phyloP scores from a whole-genome alignment of 2,113 vertebrate species.

The Psilopogon haemacephalus region DNA sequence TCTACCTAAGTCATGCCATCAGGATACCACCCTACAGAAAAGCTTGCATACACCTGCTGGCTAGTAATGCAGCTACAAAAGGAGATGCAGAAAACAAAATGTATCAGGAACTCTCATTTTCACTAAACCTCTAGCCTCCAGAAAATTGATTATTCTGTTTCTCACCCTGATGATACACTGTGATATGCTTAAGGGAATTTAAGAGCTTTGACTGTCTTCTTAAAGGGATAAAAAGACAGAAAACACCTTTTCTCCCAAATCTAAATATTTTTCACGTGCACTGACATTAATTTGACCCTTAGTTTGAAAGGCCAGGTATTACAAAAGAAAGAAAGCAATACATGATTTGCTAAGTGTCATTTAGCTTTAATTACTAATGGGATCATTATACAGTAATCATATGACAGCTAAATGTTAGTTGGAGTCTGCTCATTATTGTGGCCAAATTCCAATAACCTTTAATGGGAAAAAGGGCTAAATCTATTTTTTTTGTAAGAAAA shows the following conservation, averaged over 20 bases:
- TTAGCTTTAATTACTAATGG: slow-evolving; percentile 34
- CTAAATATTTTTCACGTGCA: neutral
- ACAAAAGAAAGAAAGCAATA: neutral
- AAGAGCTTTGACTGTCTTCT: neutral
- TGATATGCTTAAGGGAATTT: neutral
- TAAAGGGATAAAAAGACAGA: neutral
- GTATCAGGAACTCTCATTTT: neutral
- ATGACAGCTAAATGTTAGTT: slow-evolving; percentile 10
- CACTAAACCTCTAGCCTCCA: too few species aligned
- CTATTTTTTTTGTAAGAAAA: neutral
- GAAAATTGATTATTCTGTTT: slow-evolving; percentile 28
- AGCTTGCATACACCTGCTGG: neutral
- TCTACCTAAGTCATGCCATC: fast-evolving
- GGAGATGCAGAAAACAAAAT: neutral
- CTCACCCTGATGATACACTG: neutral
- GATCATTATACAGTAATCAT: neutral
- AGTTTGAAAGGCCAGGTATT: neutral
- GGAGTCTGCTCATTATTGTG: slow-evolving; percentile 2
- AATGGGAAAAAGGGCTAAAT: neutral
- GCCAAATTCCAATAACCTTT: slow-evolving; percentile 8
- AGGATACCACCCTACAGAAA: neutral
- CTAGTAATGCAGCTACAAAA: neutral
- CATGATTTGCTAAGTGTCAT: neutral
- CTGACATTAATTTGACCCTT: neutral
- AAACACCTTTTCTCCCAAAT: neutral